Evolutionary conservation across 2,113 vertebrate genomes (phyloP).

Genomic region (Lophochroa leadbeateri): DNA sequence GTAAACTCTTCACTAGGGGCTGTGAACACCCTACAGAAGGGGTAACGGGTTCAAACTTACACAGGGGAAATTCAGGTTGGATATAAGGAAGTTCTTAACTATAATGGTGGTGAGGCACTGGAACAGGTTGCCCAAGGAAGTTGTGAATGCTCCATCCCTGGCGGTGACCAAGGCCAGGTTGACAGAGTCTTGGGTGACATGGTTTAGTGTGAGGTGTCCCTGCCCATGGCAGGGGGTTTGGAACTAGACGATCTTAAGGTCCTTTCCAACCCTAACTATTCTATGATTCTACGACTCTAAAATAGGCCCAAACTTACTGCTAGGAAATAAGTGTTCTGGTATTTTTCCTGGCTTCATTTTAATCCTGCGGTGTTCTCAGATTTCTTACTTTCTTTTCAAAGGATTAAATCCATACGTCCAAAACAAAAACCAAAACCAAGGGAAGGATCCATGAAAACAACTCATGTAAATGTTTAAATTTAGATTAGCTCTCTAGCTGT

Average conservation of each 20-base stretch:
- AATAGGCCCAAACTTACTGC: background rate
- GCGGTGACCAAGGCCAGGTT: background rate
- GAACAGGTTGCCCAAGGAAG: background rate
- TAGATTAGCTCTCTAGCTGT: background rate
- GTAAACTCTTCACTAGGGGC: background rate
- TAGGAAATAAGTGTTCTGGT: background rate
- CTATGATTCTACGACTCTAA: background rate
- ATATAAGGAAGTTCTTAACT: background rate
- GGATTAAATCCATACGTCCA: background rate
- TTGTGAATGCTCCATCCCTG: background rate
- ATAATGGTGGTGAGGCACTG: background rate
- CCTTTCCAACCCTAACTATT: background rate
- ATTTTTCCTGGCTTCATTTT: background rate
- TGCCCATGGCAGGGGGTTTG: background rate
- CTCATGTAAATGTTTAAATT: background rate
- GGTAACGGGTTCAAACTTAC: background rate
- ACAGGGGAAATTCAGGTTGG: background rate
- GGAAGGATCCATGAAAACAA: fast-evolving
- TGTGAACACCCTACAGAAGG: too few relatives aligned
- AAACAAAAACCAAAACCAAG: background rate
- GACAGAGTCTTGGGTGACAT: background rate
- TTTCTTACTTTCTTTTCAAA: background rate
- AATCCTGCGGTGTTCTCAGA: background rate
- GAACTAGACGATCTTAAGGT: background rate
- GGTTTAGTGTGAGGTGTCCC: background rate